These are phyloP conservation scores for Gymnosoma rotundatum DNA, from an alignment of 2,888 invertebrate genomes.

Conservation along the genomic window DNA sequence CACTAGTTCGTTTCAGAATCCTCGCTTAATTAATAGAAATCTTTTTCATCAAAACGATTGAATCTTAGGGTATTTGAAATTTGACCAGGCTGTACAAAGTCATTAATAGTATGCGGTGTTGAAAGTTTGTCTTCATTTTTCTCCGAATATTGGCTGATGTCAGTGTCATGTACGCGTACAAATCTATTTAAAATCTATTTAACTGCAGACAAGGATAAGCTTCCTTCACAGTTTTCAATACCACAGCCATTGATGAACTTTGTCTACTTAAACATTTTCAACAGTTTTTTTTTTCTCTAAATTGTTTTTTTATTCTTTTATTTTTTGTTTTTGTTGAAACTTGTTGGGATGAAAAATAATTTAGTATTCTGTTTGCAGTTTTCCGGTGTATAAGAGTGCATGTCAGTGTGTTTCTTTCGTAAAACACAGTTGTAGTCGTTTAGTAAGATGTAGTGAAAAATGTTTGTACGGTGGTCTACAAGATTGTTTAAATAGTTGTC, in stretches of 20 bases:
- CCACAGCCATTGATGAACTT: slow-evolving; percentile 67
- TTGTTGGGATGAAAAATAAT: slow-evolving; percentile 63
- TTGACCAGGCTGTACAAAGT: background rate
- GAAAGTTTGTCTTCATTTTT: slow-evolving; percentile 53
- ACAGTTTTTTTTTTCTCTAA: background rate
- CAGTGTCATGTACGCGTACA: slow-evolving; percentile 64
- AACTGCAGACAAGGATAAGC: slow-evolving; percentile 64
- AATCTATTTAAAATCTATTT: slow-evolving; percentile 71
- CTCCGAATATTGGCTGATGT: slow-evolving; percentile 60
- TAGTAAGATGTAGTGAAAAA: background rate
- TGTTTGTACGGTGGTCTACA: slow-evolving; percentile 8
- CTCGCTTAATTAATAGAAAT: background rate
- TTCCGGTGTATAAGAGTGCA: background rate
- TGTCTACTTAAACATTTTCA: slow-evolving; percentile 53
- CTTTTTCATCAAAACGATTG: background rate
- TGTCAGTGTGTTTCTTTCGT: background rate
- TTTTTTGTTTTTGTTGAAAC: slow-evolving; percentile 32
- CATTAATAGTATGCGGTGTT: slow-evolving; percentile 22
- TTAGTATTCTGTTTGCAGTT: slow-evolving; percentile 66
- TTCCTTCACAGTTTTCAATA: slow-evolving; percentile 66
- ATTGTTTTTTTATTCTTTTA: background rate
- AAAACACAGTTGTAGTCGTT: background rate
- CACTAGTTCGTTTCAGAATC: no score
- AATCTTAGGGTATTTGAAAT: slow-evolving; percentile 17
- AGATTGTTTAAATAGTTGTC: background rate